These are phyloP conservation scores for Diarsia mendica DNA, from an alignment of 2,888 invertebrate species.

Conservation along the genomic window DNA sequence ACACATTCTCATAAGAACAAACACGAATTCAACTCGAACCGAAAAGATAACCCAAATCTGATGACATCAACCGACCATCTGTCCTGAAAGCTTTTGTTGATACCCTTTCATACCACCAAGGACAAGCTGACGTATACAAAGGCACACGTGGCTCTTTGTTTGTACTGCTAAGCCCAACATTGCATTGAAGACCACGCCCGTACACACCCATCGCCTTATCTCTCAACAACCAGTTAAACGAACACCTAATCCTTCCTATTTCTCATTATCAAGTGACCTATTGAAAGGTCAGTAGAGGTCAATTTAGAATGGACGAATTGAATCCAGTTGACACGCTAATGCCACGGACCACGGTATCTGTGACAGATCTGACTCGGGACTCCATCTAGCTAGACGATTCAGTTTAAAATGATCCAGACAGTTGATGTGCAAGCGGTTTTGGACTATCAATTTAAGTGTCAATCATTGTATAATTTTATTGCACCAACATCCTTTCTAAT, in stretches of 20 bases:
- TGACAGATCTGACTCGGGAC: conserved; percentile 34
- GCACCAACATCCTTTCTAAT: conserved; percentile 58
- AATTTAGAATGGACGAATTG: conserved; percentile 55
- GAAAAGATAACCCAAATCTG: conserved; percentile 57
- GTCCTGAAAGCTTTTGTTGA: conserved; percentile 57
- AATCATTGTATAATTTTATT: conserved; percentile 56
- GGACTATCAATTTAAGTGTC: conserved; percentile 51
- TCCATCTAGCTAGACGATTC: conserved; percentile 41
- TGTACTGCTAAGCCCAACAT: conserved; percentile 76
- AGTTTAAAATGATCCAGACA: conserved; percentile 32
- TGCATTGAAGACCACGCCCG: conserved; percentile 79
- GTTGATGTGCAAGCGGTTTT: conserved; percentile 40
- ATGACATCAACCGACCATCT: conserved; percentile 60
- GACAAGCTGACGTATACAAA: conserved; percentile 62
- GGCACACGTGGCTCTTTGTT: conserved; percentile 71
- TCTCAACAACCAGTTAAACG: conserved; percentile 62
- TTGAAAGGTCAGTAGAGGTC: conserved; percentile 58
- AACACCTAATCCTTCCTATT: conserved; percentile 56
- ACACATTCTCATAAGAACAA: conserved; percentile 36
- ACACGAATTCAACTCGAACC: conserved; percentile 17
- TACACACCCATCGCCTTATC: conserved; percentile 68
- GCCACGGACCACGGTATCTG: conserved; percentile 41
- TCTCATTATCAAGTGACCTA: conserved; percentile 51
- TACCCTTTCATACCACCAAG: conserved; percentile 60
- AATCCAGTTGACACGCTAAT: conserved; percentile 59